Evolutionary conservation across 2,888 invertebrate genomes (phyloP).

Genomic region (Villa cingulata): DNA sequence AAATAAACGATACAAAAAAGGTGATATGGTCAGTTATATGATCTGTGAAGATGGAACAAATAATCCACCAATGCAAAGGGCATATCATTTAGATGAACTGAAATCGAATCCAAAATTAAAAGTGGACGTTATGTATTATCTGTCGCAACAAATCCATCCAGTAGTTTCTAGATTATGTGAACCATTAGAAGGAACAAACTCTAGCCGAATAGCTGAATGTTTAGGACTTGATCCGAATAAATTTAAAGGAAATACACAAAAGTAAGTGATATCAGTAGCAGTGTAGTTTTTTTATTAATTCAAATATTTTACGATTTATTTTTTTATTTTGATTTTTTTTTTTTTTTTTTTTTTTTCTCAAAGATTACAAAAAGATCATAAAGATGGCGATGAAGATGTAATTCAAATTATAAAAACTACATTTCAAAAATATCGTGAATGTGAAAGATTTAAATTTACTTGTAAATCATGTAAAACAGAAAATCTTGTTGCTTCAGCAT

Average conservation of each 20-base stretch:
- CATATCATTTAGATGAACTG: constrained; percentile 86
- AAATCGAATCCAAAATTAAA: constrained; percentile 54
- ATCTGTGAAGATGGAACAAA: constrained; percentile 84
- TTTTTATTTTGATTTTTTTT: too few relatives aligned
- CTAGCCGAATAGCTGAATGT: constrained; percentile 76
- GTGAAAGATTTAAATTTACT: constrained; percentile 51
- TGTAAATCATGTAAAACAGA: constrained; percentile 46
- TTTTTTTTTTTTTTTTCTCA: background rate
- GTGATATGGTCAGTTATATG: constrained; percentile 91
- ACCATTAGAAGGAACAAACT: constrained; percentile 88
- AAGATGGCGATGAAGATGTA: constrained; percentile 25
- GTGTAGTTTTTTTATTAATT: background rate
- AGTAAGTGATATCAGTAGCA: constrained; percentile 18
- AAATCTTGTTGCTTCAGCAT: constrained; percentile 41
- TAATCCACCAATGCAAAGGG: constrained; percentile 73
- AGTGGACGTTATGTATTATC: constrained; percentile 80
- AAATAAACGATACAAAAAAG: constrained; percentile 73
- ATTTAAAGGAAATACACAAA: constrained; percentile 33
- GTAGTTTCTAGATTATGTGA: constrained; percentile 90
- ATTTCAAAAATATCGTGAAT: constrained; percentile 42
- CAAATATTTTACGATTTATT: background rate
- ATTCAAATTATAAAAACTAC: constrained; percentile 28
- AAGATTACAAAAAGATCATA: constrained; percentile 34
- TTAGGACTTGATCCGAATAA: constrained; percentile 55
- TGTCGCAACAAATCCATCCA: constrained; percentile 91